Evolutionary conservation across 2,888 invertebrate species (phyloP).

Genomic region (Galeopsomyia nigrocyanea): DNA sequence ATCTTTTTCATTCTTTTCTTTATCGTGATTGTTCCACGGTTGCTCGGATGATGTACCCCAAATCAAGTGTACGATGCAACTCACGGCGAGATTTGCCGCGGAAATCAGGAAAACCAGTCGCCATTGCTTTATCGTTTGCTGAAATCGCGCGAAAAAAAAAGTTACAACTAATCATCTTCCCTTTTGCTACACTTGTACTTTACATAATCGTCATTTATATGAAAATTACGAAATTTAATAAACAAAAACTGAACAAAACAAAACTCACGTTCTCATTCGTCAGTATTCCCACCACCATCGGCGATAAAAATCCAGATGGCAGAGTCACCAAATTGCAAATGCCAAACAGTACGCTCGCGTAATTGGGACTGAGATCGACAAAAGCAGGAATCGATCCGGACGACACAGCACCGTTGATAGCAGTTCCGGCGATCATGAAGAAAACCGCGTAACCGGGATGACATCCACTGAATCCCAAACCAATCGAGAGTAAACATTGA

Average conservation of each 20-base stretch:
- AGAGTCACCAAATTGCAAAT: conserved; percentile 74
- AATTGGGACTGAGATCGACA: conserved; percentile 79
- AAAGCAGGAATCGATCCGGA: conserved; percentile 77
- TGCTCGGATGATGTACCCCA: conserved; percentile 63
- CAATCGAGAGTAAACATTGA: conserved; percentile 76
- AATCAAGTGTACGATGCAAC: conserved; percentile 55
- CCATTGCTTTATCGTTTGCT: conserved; percentile 67
- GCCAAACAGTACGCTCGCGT: conserved; percentile 74
- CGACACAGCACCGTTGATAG: conserved; percentile 77
- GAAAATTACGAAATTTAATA: not conserved
- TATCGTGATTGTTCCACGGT: conserved; percentile 59
- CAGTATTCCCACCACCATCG: conserved; percentile 74
- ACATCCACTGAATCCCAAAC: conserved; percentile 76
- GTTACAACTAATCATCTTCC: too few relatives aligned
- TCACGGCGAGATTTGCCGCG: conserved; percentile 55
- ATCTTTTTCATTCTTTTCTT: conserved; percentile 35
- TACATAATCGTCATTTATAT: not conserved
- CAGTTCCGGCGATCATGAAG: conserved; percentile 75
- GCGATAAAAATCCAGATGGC: conserved; percentile 75
- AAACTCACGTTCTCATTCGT: conserved; percentile 76
- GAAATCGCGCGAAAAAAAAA: conserved; percentile 9
- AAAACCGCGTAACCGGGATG: conserved; percentile 73
- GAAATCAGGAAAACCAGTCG: conserved; percentile 63
- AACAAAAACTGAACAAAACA: not conserved
- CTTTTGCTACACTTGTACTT: not conserved